Percentiles rank a stretch among this genome's conserved stretches.
Evolutionary conservation across 2,113 vertebrate species (phyloP).

Genomic region (Pungitius pungitius): DNA sequence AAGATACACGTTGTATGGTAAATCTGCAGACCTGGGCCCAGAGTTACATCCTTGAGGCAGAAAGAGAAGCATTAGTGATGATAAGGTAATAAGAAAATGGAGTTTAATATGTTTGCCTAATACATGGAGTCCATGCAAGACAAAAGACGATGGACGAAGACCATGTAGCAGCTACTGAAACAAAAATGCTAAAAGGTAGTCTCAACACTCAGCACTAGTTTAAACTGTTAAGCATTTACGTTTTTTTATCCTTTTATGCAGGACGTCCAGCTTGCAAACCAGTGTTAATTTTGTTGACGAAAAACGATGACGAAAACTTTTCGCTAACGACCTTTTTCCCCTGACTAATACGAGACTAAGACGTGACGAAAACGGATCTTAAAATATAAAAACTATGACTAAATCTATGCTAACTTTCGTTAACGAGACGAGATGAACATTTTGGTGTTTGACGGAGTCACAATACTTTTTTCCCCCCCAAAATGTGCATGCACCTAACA

Average conservation of each 20-base stretch:
- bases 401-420: no score
- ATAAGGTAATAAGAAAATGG: slow-evolving; percentile 58
- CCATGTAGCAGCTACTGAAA: slow-evolving; percentile 31
- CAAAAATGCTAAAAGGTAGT: slow-evolving; percentile 36
- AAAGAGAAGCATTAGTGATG: slow-evolving; percentile 43
- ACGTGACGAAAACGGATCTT: no score
- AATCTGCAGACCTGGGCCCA: slow-evolving; percentile 29
- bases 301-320: no score
- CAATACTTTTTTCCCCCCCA: no score
- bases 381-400: no score
- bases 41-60: slow-evolving; percentile 52
- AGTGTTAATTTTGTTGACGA: no score
- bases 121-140: neutral
- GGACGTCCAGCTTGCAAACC: no score
- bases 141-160: slow-evolving; percentile 16
- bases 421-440: no score
- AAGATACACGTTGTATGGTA: slow-evolving; percentile 48
- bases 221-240: neutral
- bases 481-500: no score
- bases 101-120: slow-evolving; percentile 48
- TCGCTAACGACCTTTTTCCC: no score
- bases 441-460: no score
- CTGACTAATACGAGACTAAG: no score
- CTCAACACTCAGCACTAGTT: slow-evolving; percentile 17
- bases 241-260: neutral